Percentiles rank a stretch among this genome's conserved stretches.
These are phyloP conservation scores for Lamellibrachia satsuma DNA, from an alignment of 2,888 invertebrate genomes.

Conservation along the genomic window DNA sequence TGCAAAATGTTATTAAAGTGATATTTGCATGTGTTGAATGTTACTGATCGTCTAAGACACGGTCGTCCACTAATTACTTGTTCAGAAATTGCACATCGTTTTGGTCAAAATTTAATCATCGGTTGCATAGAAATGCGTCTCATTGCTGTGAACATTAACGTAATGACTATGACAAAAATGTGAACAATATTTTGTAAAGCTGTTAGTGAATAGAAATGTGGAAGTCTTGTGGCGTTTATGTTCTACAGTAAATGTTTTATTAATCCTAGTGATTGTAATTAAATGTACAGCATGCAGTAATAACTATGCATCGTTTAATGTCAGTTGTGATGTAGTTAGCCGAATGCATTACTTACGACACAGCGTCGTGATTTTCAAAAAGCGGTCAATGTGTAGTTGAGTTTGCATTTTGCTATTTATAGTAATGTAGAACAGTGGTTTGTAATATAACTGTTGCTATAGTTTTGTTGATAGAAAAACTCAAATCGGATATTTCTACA, in stretches of 20 bases:
- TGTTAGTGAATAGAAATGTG: not conserved
- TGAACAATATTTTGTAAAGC: slow-evolving; percentile 1
- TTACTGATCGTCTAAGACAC: not conserved
- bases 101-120: not conserved
- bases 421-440: not conserved
- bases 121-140: not conserved
- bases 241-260: slow-evolving; percentile 6
- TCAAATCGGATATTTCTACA: not conserved
- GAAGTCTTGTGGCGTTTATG: not conserved
- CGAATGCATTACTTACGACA: not conserved
- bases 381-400: not conserved
- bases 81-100: not conserved
- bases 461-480: not conserved
- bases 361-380: not conserved
- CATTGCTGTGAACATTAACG: not conserved
- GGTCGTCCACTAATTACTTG: not conserved
- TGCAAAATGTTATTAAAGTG: not conserved
- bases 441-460: slow-evolving; percentile 7
- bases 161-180: not conserved
- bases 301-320: not conserved
- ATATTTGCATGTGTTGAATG: not conserved
- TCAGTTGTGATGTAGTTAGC: not conserved
- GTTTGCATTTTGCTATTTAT: slow-evolving; percentile 13
- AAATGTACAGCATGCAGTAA: not conserved
- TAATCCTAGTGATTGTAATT: slow-evolving; percentile 10